Conservation (phyloP, 2,797 vertebrate species). For the Characodon lateralis region DNA sequence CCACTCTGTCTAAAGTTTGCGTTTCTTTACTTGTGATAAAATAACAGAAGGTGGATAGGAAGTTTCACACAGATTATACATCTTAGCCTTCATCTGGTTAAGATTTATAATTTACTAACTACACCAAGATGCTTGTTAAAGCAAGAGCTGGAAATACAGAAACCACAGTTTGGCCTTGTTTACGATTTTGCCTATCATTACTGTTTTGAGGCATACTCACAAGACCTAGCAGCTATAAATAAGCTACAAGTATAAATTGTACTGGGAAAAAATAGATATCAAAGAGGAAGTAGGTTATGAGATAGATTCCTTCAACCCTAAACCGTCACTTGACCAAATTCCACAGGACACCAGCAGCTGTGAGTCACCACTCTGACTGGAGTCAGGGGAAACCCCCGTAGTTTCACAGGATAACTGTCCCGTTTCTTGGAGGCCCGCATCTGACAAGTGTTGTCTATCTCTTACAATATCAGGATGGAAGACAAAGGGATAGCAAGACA, state of each 20-base stretch:
- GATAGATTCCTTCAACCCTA: constrained; percentile 50
- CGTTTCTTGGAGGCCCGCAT: constrained; percentile 52
- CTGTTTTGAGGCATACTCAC: constrained; percentile 68
- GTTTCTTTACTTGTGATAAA: constrained; percentile 16
- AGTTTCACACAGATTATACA: neutral
- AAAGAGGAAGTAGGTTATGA: constrained; percentile 72
- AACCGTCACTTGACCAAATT: constrained; percentile 76
- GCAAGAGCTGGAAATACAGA: constrained; percentile 51
- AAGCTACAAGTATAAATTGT: constrained; percentile 31
- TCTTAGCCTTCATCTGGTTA: neutral
- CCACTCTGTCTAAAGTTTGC: constrained; percentile 34
- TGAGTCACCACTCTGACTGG: constrained; percentile 72
- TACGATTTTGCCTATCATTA: constrained; percentile 43
- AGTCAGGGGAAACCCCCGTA: constrained; percentile 74
- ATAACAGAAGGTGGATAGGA: neutral
- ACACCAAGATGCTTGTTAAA: constrained; percentile 40
- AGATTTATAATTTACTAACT: constrained; percentile 25
- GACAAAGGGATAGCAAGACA: constrained; percentile 16
- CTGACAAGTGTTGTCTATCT: constrained; percentile 46
- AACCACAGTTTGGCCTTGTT: constrained; percentile 24
- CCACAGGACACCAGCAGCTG: constrained; percentile 74
- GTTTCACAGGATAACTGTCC: constrained; percentile 70
- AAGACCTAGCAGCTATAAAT: constrained; percentile 60
- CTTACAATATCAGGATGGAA: constrained; percentile 52
- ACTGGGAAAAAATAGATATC: constrained; percentile 39